These are phyloP conservation scores for Carduelis carduelis DNA, from an alignment of 2,797 vertebrate genomes.

Conservation along the genomic window DNA sequence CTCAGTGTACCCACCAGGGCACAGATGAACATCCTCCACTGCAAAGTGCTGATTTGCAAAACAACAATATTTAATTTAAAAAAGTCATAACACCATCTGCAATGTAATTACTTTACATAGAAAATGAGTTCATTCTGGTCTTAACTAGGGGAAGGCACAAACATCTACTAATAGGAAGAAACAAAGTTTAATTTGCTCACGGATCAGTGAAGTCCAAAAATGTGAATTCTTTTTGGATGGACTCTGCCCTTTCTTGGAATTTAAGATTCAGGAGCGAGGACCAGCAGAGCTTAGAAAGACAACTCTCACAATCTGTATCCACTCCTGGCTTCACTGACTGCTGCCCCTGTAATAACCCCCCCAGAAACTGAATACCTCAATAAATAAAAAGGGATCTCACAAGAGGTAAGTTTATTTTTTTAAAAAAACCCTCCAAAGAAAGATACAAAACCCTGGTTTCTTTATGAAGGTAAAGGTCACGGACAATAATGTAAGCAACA, in stretches of 20 bases:
- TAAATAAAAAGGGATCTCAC: neutral
- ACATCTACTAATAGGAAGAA: neutral
- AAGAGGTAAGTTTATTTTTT: conserved; percentile 51
- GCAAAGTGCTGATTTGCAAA: neutral
- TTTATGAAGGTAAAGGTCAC: neutral
- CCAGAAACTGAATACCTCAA: neutral
- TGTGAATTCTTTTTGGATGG: neutral
- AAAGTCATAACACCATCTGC: neutral
- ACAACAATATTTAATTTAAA: neutral
- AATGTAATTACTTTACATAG: neutral
- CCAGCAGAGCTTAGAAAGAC: neutral
- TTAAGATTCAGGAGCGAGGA: neutral
- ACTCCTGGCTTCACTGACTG: neutral
- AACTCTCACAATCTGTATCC: neutral
- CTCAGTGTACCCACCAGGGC: neutral
- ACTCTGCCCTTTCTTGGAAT: conserved; percentile 15
- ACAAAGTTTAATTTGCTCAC: conserved; percentile 64
- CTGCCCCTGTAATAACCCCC: neutral
- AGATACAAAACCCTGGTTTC: neutral
- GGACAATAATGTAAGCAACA: neutral
- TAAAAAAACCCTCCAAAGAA: neutral
- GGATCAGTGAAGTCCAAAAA: conserved; percentile 48
- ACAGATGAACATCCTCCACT: neutral
- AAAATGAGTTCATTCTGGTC: neutral
- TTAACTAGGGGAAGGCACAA: neutral